Evolutionary conservation across 2,113 vertebrate genomes (phyloP).

Genomic region (Thunnus maccoyii): DNA sequence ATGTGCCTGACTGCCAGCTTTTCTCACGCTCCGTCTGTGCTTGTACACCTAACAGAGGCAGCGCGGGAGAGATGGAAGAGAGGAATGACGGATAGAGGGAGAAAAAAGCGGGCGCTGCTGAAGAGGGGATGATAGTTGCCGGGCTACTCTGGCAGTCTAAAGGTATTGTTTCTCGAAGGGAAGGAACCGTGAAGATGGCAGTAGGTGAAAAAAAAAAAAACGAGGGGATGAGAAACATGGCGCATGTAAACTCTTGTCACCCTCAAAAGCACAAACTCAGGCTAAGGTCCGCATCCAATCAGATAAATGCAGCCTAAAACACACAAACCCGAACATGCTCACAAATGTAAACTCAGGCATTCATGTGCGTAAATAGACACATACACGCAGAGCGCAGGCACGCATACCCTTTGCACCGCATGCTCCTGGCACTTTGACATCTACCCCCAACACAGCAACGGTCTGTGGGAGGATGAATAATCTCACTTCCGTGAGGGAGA

Average conservation of each 20-base stretch:
- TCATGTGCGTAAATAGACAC: slow-evolving; percentile 50
- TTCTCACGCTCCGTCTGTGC: slow-evolving; percentile 70
- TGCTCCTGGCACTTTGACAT: slow-evolving; percentile 76
- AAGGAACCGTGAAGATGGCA: slow-evolving; percentile 27
- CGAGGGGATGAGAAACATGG: slow-evolving; percentile 9
- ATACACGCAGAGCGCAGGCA: slow-evolving; percentile 37
- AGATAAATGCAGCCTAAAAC: slow-evolving; percentile 16
- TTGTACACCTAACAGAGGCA: slow-evolving; percentile 40
- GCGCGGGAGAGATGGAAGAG: slow-evolving; percentile 34
- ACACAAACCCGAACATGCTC: slow-evolving; percentile 44
- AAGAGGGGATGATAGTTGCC: slow-evolving; percentile 35
- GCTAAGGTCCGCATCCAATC: slow-evolving; percentile 28
- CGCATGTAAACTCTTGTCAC: slow-evolving; percentile 12
- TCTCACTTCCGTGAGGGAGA: slow-evolving; percentile 71
- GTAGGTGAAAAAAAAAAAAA: slow-evolving; percentile 21
- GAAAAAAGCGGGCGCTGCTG: slow-evolving; percentile 17
- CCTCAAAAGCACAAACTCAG: slow-evolving; percentile 20
- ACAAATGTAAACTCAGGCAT: slow-evolving; percentile 37
- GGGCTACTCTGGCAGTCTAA: slow-evolving; percentile 30
- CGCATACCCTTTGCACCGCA: slow-evolving; percentile 61
- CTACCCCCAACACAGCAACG: slow-evolving; percentile 70
- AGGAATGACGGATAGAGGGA: slow-evolving; percentile 26
- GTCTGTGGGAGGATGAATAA: slow-evolving; percentile 82
- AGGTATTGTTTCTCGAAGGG: slow-evolving; percentile 53
- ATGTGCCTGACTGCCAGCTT: slow-evolving; percentile 71